Evolutionary conservation across 2,797 vertebrate species (phyloP).

Genomic region (Sus cebifrons): DNA sequence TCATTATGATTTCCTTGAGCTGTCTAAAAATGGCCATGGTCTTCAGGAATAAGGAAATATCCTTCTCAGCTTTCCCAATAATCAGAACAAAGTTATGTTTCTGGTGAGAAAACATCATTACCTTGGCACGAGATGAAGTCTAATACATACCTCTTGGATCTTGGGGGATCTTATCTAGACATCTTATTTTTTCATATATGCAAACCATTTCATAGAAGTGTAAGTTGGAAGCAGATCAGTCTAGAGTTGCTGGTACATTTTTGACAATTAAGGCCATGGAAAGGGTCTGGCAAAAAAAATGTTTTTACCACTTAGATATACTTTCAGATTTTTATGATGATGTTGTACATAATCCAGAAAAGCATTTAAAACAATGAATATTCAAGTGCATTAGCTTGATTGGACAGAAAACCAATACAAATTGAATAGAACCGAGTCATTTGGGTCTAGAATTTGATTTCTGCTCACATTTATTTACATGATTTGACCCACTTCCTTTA

Average conservation of each 20-base stretch:
- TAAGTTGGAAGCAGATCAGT: background rate
- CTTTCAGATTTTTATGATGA: conserved; percentile 39
- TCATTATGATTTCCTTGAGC: background rate
- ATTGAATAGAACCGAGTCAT: conserved; percentile 62
- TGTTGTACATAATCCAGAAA: conserved; percentile 76
- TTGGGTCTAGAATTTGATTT: conserved; percentile 58
- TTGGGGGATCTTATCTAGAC: background rate
- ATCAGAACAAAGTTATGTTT: background rate
- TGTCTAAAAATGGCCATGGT: background rate
- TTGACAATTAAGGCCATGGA: conserved; percentile 51
- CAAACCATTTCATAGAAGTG: background rate
- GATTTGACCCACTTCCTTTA: conserved; percentile 67
- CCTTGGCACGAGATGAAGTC: background rate
- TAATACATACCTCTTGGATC: background rate
- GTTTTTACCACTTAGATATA: conserved; percentile 48
- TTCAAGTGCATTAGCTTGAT: conserved; percentile 71
- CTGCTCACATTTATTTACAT: conserved; percentile 60
- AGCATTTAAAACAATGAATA: conserved; percentile 81
- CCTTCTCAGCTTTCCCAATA: background rate
- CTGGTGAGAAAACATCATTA: background rate
- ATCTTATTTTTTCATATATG: conserved; percentile 2
- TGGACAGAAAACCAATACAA: conserved; percentile 82
- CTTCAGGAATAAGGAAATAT: background rate
- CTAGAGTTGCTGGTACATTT: background rate
- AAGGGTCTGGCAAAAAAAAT: background rate